Base-by-base conservation (phyloP, 2,797 vertebrate species). In the Sus cebifrons region DNA sequence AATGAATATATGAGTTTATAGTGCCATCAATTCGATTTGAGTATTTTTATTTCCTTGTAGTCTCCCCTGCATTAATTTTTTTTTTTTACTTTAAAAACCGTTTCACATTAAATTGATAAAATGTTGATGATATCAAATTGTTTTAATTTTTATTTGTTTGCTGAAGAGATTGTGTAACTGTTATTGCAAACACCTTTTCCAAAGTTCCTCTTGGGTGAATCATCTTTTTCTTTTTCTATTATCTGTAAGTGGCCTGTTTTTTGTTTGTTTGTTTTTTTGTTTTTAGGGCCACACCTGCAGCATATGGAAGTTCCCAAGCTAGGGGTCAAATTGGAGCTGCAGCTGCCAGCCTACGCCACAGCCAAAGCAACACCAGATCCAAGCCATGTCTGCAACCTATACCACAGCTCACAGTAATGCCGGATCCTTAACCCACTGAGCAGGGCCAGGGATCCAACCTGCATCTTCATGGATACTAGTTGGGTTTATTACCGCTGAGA, bases 121-220 rank as follows among this genome's bases (percentile, higher is more conserved):
- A 56, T 96, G 44, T 85, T 91, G 67, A 84, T 77, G 49, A 12
- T 15, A 67, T 91, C 40, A 73, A 56, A 44, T 88, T 92, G 60
- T 79, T 93, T 93, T 74, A 36, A 75, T 56, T 89, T 77, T 81
- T 86, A 77, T 81, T 86, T 92, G 71, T 36, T 83, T 88, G 44
- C 67, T 85, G 44, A 93, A 15, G 88, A 58, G 23, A 87, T 78
- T 92, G 3, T 79, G 21, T 93, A 70, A 62, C 16, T 73, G 8
- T 87, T 84, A 52, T 14, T 93, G 2, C 82, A 73, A 71, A 73
- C 25, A 32, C 81, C 79, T 89, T 86, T 74, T 68, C 27, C 67
- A 64, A 85, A 40, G 60, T 94, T 85, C 20, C 64, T 86, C 29
- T 92, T 73, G 54, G 13, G 29, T 65, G 40, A 56, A 77, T 71